Base-by-base conservation (phyloP, 2,888 invertebrate genomes). In the Periphyllus acericola region DNA sequence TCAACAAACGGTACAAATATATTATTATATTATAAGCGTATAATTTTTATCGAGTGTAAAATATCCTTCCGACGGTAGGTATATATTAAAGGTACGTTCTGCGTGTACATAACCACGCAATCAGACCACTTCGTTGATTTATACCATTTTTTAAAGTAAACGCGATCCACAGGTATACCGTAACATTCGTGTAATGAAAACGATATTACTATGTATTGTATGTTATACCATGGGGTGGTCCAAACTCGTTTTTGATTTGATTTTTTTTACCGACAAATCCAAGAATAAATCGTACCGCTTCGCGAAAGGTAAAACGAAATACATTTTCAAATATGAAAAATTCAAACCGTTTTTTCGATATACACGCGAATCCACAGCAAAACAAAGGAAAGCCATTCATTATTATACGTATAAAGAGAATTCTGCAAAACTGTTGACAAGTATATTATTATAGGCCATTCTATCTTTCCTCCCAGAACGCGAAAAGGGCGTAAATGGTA, bases 401-500 rank as follows among this genome's bases (percentile, higher is more conserved):
- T 60, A 66, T n/a, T n/a, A n/a, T n/a, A n/a, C n/a, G n/a, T 80
- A 36, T 36, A 75, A 68, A 71, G 29, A 71, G 71, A 72, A 34
- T 71, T 32, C 68, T n/a, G 71, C 4, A 71, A 72, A 60, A 60
- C 36, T 36, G 55, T 83, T 36, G 83, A 74, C 74, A 83, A 55
- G 74, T 36, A 74, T 71, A 81, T 40, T 71, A 81, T 40, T 60
- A 66, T 80, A 66, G 55, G 36, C 34, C 36, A 34, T 83, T 83
- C 72, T 60, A 74, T 83, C 32, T 74, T 55, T 83, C 74, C 74
- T n/a, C 74, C 36, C 52, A 36, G 5, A 83, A 83, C 83, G 72
- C 29, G 83, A 83, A 83, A 83, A 74, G 83, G 83, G 83, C 83
- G 83, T 74, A 60, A 72, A 82, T 82, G 71, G 71, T 71, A 71